Base-by-base conservation (phyloP, 2,113 vertebrate species). In the Paedocypris sp. region DNA sequence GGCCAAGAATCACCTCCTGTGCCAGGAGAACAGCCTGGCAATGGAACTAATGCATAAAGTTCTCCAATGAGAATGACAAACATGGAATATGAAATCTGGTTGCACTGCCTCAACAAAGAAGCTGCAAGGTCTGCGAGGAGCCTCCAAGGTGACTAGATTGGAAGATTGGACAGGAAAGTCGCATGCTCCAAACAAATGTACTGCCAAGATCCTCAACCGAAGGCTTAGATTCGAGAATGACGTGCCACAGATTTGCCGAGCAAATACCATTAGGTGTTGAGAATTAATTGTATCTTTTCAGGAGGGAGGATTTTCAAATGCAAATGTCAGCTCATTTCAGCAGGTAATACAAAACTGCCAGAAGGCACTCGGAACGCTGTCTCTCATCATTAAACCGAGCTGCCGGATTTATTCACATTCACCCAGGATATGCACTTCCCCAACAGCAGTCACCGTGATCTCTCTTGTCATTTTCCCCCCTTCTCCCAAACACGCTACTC, bases 291-390 rank as follows among this genome's bases (percentile, higher is more conserved):
- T 53, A 48, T 72, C 65, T 72, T 72, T 60, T 70, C 46, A 26
- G 57, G 7, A 59, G 45, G 31, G 47, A 60, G 56, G 62, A 66
- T 52, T 73, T 66, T 68, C 67, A 68, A 65, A 70, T 70, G 64
- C 69, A 66, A 56, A 72, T 68, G 71, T 72, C 69, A 72, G 61
- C 69, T 69, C 53, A 51, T 72, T 74, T 77, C 64, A 72, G 54
- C 54, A 58, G 67, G 69, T 70, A 72, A 68, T 74, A 51, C 52
- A 66, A 68, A 70, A 68, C 62, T 58, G 72, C 58, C 65, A 28
- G 39, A 57, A 63, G 67, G 52, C 52, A 62, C 57, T 67, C 42
- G 6, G 47, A 64, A 52, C 3, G 48, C 67, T 49, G 67, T 67
- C 58, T 70, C 61, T 68, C 65, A 72, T 71, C 58, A 70, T 70